Conservation (phyloP, 2,797 vertebrate species). For the Craterocephalus amniculus region DNA sequence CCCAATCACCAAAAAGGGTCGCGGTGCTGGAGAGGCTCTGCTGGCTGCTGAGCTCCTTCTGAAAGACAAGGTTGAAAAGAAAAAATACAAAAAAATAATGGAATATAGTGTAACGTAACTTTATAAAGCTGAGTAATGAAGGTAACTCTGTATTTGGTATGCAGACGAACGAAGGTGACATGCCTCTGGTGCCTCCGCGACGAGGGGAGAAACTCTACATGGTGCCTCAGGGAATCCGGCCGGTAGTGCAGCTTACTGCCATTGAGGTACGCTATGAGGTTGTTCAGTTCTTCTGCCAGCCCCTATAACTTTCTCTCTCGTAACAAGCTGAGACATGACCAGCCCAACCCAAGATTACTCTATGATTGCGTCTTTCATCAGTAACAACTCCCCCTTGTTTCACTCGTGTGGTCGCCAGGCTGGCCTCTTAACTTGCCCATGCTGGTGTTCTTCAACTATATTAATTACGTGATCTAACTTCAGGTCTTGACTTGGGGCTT, state of each 20-base stretch:
- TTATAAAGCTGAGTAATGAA: conserved; percentile 1
- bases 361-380: conserved; percentile 1
- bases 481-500: conserved; percentile 97
- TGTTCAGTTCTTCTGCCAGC: not conserved
- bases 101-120: not conserved
- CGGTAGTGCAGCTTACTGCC: conserved; percentile 92
- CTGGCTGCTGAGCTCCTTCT: conserved; percentile 93
- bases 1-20: conserved; percentile 87
- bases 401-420: not conserved
- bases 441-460: not conserved
- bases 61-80: conserved; percentile 86
- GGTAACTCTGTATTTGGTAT: conserved; percentile 7
- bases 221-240: conserved; percentile 95
- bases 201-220: conserved; percentile 90
- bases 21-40: conserved; percentile 88
- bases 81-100: not conserved
- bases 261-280: conserved; percentile 68
- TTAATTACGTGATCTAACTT: conserved; percentile 23
- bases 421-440: not conserved
- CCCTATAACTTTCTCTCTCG: not conserved
- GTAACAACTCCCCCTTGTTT: not conserved
- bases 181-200: conserved; percentile 90
- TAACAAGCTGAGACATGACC: conserved; percentile 47
- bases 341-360: conserved; percentile 20
- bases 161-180: conserved; percentile 60